Evolutionary conservation across 64 coral and sea anemone genomes (phyloP), one percentile per base, ranked within the genome.

Genomic region (Actinia tenebrosa): DNA sequence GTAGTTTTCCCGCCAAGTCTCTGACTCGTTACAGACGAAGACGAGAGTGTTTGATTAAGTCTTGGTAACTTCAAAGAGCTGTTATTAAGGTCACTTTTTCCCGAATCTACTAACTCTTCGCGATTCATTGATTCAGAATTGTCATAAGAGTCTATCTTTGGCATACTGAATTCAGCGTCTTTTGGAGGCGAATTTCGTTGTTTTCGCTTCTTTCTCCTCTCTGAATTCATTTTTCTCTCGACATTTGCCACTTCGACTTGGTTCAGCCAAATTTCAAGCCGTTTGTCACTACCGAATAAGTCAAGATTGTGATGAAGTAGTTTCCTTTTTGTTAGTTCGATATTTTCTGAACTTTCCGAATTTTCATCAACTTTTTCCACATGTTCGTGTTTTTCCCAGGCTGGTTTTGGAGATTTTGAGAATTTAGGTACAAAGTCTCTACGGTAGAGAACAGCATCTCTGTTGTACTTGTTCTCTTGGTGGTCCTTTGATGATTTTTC

Each of bases 231-330:
- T 68, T 42, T 68, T 61, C 66, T 61, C 20, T 66, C 85, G 18
- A 47, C 20, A 60, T 71, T 71, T 71, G 61, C 43, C 3, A 37
- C 16, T 25, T 86, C 64, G 14, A 86, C 85, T 25, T 62, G 63
- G 22, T 46, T 45, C 7, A 75, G 45, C 85, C 85, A 86, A 22
- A 42, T 71, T 45, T 62, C 60, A 45, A 75, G 62, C 25, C 68
- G 27, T 69, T 75, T 68, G 37, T 72, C 50, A 52, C 68, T 45
- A 44, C 47, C 20, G 46, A 66, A 86, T 16, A 53, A 75, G 46
- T 71, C 45, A 20, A 86, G 44, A 15, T 86, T 47, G 62, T 71
- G 62, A 7, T 86, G n/a, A 15, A 68, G 85, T 69, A 86, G n/a
- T 72, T 47, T 64, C 50, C 44, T 68, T 44, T 44, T 64, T 86